Evolutionary conservation across 1,140 invertebrate genomes (phyloP).

Genomic region (Luehdorfia chinensis): DNA sequence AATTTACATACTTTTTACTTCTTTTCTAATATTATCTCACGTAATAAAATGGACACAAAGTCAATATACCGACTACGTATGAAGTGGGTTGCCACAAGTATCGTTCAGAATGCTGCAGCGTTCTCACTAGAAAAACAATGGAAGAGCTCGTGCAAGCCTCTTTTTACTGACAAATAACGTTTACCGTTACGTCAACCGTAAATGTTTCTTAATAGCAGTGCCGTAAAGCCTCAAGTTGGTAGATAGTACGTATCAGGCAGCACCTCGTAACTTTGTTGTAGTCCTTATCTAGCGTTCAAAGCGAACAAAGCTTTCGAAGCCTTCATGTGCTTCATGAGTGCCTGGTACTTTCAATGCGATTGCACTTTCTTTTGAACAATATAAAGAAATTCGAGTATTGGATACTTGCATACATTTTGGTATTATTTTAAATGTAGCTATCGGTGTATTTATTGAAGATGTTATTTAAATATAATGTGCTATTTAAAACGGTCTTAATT

Average conservation of each 20-base stretch:
- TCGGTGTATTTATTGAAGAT: too few species aligned
- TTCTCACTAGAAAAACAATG: conserved; percentile 15
- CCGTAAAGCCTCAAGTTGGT: not conserved
- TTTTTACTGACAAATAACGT: not conserved
- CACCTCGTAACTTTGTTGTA: not conserved
- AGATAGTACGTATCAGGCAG: not conserved
- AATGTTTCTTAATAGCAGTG: not conserved
- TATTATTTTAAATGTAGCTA: not conserved
- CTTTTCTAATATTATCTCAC: too few species aligned
- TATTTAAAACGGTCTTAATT: too few species aligned
- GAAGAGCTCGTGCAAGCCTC: conserved; percentile 11
- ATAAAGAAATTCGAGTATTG: not conserved
- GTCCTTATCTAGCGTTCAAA: conserved; percentile 29
- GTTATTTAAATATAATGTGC: too few species aligned
- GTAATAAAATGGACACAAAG: conserved; percentile 8
- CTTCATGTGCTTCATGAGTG: conserved; percentile 27
- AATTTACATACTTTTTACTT: too few species aligned
- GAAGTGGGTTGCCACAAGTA: conserved; percentile 13
- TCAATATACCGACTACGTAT: not conserved
- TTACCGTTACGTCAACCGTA: not conserved
- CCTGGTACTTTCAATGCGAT: conserved; percentile 29
- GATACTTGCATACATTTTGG: not conserved
- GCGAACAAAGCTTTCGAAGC: conserved; percentile 17
- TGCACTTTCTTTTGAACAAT: not conserved
- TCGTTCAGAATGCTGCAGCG: conserved; percentile 12